These are phyloP conservation scores for Eulacestoma nigropectus DNA, from an alignment of 2,113 vertebrate species.

Conservation along the genomic window DNA sequence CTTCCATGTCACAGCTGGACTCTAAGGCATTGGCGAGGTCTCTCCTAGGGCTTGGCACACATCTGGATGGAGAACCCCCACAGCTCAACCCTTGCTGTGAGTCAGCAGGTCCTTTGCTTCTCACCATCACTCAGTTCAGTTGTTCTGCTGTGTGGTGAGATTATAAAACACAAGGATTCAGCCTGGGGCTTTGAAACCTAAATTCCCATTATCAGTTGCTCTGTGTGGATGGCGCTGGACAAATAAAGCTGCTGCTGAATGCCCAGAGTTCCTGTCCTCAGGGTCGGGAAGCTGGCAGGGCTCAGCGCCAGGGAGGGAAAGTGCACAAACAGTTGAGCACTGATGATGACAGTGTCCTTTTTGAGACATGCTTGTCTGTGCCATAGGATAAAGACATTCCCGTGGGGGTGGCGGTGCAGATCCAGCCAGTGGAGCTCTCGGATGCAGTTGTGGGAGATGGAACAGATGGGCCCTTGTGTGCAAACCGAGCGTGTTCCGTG, in stretches of 20 bases:
- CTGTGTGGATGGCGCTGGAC: not conserved
- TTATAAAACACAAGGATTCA: not conserved
- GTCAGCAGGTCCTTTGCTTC: not conserved
- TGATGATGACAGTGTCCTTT: not conserved
- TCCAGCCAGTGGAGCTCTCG: not conserved
- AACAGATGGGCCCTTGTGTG: conserved; percentile 43
- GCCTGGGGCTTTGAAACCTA: not conserved
- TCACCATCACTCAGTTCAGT: not conserved
- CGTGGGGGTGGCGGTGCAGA: not conserved
- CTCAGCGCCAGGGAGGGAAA: not conserved
- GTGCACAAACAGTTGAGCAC: not conserved
- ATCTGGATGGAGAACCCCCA: not conserved
- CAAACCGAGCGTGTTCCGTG: not conserved
- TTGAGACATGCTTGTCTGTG: not conserved
- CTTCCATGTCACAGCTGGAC: not conserved
- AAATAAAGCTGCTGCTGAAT: not conserved
- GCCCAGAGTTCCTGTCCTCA: not conserved
- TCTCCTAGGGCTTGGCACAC: not conserved
- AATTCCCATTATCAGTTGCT: not conserved
- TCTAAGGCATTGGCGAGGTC: not conserved
- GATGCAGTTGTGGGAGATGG: conserved; percentile 19
- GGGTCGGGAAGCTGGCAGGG: not conserved
- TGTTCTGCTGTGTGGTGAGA: not conserved
- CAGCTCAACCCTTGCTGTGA: not conserved
- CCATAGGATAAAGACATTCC: not conserved